Conservation (phyloP, 2,113 vertebrate genomes). For the Rafetus swinhoei region DNA sequence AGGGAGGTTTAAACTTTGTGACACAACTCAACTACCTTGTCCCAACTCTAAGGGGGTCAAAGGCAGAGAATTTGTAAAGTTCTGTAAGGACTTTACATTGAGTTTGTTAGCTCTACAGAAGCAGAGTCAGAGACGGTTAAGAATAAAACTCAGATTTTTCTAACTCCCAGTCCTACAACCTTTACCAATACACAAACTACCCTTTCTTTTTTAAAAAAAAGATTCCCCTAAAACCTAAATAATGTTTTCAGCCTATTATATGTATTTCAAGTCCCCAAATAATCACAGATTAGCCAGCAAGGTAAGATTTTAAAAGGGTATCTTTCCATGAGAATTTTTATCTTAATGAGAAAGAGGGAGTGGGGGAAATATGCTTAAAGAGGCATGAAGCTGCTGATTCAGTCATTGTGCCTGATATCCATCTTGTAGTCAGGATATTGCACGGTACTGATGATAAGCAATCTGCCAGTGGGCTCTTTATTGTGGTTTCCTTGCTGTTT, state of each 20-base stretch:
- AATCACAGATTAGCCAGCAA: neutral
- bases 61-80: neutral
- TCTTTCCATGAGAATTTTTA: slow-evolving; percentile 73
- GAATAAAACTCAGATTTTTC: neutral
- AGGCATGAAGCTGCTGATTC: slow-evolving; percentile 71
- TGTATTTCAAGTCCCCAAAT: neutral
- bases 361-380: slow-evolving; percentile 69
- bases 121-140: neutral
- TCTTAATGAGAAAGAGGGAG: slow-evolving; percentile 67
- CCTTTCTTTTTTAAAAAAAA: neutral
- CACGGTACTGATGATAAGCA: slow-evolving; percentile 71
- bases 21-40: neutral
- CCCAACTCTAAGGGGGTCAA: neutral
- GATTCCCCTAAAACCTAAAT: neutral
- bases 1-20: neutral
- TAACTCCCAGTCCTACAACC: neutral
- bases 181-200: neutral
- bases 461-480: slow-evolving; percentile 61
- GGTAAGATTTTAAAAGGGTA: slow-evolving; percentile 45
- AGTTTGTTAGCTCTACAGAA: neutral
- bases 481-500: neutral
- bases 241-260: neutral
- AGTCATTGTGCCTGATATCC: slow-evolving; percentile 56
- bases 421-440: slow-evolving; percentile 72
- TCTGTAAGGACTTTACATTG: neutral